Conservation (phyloP, 2,797 vertebrate species). For the Enteromius radiatus region DNA sequence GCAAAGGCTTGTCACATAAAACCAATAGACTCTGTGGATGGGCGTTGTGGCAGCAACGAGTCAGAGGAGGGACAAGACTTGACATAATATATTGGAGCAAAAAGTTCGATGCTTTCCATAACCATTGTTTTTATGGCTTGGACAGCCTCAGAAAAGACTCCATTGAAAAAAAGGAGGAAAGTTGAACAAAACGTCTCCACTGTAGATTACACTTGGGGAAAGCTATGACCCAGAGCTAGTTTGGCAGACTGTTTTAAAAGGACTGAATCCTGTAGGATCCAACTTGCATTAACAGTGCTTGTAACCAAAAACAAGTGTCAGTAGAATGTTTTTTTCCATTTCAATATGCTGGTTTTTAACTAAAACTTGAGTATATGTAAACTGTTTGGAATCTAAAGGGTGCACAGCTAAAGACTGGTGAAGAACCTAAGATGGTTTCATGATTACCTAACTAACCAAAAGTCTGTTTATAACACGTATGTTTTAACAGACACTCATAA, state of each 20-base stretch:
- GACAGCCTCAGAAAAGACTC: conserved; percentile 91
- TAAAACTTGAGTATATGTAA: conserved; percentile 64
- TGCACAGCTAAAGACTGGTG: conserved; percentile 72
- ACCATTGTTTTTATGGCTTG: conserved; percentile 87
- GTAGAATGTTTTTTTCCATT: conserved; percentile 92
- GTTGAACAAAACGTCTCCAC: conserved; percentile 30
- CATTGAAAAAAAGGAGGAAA: conserved; percentile 57
- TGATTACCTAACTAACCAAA: conserved; percentile 84
- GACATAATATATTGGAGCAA: conserved; percentile 50
- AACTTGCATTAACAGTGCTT: conserved; percentile 99
- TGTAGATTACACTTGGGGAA: conserved; percentile 28
- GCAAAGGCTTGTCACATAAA: conserved; percentile 88
- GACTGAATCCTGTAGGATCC: conserved; percentile 93
- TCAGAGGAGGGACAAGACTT: conserved; percentile 48
- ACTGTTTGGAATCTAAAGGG: conserved; percentile 74
- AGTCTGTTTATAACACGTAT: conserved; percentile 86
- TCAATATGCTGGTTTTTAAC: conserved; percentile 92
- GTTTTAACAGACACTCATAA: conserved; percentile 69
- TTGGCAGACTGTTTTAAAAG: conserved; percentile 83
- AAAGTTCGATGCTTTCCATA: conserved; percentile 68
- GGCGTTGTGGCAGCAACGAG: conserved; percentile 43
- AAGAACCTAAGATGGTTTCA: conserved; percentile 73
- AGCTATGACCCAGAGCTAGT: conserved; percentile 63
- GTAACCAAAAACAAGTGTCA: conserved; percentile 99
- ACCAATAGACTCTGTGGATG: conserved; percentile 87